Evolutionary conservation across 2,797 vertebrate genomes (phyloP), one percentile per base, ranked within the genome.

Genomic region (Pseudochaenichthys georgianus): DNA sequence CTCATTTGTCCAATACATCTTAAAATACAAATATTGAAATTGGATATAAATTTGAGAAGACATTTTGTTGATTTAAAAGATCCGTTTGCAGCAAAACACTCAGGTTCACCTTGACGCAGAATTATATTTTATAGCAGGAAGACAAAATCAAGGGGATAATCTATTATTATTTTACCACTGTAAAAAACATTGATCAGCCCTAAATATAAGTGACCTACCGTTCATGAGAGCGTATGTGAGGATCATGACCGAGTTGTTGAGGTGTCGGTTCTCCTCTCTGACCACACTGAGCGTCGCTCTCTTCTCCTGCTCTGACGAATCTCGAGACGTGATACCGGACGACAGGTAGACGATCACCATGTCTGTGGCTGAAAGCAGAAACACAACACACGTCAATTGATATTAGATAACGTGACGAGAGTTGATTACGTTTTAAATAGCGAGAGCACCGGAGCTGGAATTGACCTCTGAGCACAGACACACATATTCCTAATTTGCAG

Each of bases 181-280:
- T n/a, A 11, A 34, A 17, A 34, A 55, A 19, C 0, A 52, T 11
- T 19, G n/a, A 52, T 21, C 19, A 52, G 19, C 50, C 50, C 16
- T 34, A 5, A 34, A 50, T 6, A n/a, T 0, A 1, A 34, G 15
- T 1, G 45, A 28, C 94, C 90, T 90, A 99, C 98, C 98, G 0
- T 99, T 99, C 96, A 99, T 99, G 61, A 99, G 97, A 0, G 98
- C 98, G 0, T 99, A 99, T 50, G 98, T 99, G 81, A 99, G 97
- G 87, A 99, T 98, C 98, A 99, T 99, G 59, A 98, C 98, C 0
- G 98, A 98, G 94, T 99, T 99, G 93, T 99, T 99, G 80, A 99
- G 96, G 88, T 97, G 95, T 51, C 95, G 89, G 86, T 99, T 99
- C 87, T 99, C 98, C 68, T 99, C 97, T 50, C 95, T 95, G 86